Evolutionary conservation across 2,797 vertebrate genomes (phyloP), one percentile per base, ranked within the genome.

Genomic region (Mustela erminea): DNA sequence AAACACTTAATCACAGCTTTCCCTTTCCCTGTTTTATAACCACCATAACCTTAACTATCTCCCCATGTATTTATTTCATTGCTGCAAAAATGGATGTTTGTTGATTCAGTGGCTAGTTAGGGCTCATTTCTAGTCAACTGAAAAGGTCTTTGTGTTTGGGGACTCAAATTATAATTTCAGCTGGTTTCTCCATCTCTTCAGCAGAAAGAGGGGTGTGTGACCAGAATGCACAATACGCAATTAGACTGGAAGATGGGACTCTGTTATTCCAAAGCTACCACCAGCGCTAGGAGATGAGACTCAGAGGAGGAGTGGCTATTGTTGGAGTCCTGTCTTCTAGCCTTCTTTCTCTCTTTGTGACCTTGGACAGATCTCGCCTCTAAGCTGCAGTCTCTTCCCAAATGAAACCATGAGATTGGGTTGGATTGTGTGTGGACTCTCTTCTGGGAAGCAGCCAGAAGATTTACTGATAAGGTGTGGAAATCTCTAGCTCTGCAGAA

Each of bases 161-260:
- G 68, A 96, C 74, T 96, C 27, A 32, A 90, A 88, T 91, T 52
- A 86, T 96, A 64, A 96, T 97, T 97, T 96, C 88, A 90, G 49
- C 68, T 5, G 15, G 21, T 72, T 96, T 92, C 95, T 58, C n/a
- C n/a, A 75, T 97, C 81, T 93, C 91, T 96, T 87, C 64, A 85
- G 84, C 27, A 92, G 92, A 62, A 96, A 89, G 81, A 90, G 72
- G 52, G 41, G 35, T 54, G 8, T 29, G 23, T 93, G 85, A 84
- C 23, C 70, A 86, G 90, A 77, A 92, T 77, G 77, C 54, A 68
- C 17, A 85, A 17, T 60, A 35, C 27, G 14, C 77, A 88, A 95
- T 92, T 95, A 96, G 62, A 62, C 58, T 92, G 54, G 70, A 75
- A 96, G 85, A 41, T 32, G 56, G 5, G 68, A 38, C 38, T 29